Evolutionary conservation across 2,113 vertebrate species (phyloP), one percentile per base, ranked within the genome.

Genomic region (Oryzias celebensis): DNA sequence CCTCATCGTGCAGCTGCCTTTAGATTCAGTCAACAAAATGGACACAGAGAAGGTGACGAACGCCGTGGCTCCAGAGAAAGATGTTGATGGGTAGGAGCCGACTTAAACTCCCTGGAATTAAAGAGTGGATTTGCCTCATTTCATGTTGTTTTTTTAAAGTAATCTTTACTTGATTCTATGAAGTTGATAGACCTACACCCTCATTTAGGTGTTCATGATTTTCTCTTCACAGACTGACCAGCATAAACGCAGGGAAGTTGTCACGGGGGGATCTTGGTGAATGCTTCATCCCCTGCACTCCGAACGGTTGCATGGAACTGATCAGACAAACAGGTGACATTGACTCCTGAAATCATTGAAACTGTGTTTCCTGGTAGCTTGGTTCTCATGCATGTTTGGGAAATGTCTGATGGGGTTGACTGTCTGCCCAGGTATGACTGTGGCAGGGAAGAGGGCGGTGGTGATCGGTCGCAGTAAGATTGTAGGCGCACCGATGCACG

Each of bases 401-500:
- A 26, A 42, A 4, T 17, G 7, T 48, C 13, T 55, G 3, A 14
- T 2, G 6, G 1, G 2, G 2, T 28, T 12, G 0, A 17, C 18
- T 1, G 14, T 82, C 42, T 70, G 22, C 53, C 1, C 79, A 99
- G 97, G 96, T 45, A 43, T 97, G 17, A 91, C 94, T 45, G 90
- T 99, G 72, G 94, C 93, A 0, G 97, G 97, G 49, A 96, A 95
- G 58, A 93, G 86, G 1, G 97, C 96, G 0, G 97, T 99, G 0
- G 96, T 99, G 70, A 82, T 99, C 1, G 97, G 97, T 7, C 96
- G 97, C 56, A 99, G 97, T 81, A 99, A 98, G 89, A 99, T 99
- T 0, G 97, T 99, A 0, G 97, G 97, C 0, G 94, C 97, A 18
- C 97, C 97, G 1, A 99, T 99, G 97, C 94, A 96, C 0, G 96